Base-by-base conservation (phyloP, 1,140 invertebrate species). In the Lordiphosa clarofinis region DNA sequence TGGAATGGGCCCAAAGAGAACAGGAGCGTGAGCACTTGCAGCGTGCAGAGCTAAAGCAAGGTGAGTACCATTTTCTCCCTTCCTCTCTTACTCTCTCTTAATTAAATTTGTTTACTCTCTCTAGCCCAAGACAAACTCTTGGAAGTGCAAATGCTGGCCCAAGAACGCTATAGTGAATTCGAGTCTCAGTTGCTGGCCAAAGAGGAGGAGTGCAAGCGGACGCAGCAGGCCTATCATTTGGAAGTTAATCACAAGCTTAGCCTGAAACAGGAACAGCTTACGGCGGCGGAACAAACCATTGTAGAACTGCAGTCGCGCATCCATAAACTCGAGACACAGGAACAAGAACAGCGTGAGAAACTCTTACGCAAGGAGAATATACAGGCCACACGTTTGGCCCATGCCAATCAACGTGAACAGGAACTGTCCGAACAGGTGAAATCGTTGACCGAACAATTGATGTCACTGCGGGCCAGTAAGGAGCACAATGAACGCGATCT, bases 271-370 rank as follows among this genome's bases (percentile, higher is more conserved):
- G 63, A 86, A 0, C 61, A 87, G 21, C 49, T 88, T 4, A 15
- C 19, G 4, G 13, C 19, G 3, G 66, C 75, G 1, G 75, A 82
- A 24, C 58, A 86, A 19, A 69, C 70, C 11, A 88, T 90, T 19
- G 33, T 54, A n/a, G 73, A 86, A 24, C 54, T 90, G 38, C 58
- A 76, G 36, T 38, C 67, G 1, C 70, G 89, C 47, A 54, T 90
- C 3, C 56, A 69, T 4, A 62, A 53, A n/a, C 54, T 86, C 0
- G 75, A 82, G 42, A 8, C 56, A 0, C 72, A 79, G 15, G 79
- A 89, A 46, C 73, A 82, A 48, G 61, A 88, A 31, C 47, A 89
- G 24, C 76, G 70, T 4, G 86, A 89, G 58, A 87, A 72, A 47
- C 64, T 61, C 8, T 67, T 43, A 4, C 67, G 46, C 24, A 65